Evolutionary conservation across 2,888 invertebrate species (phyloP).

Genomic region (Xanthia icteritia): DNA sequence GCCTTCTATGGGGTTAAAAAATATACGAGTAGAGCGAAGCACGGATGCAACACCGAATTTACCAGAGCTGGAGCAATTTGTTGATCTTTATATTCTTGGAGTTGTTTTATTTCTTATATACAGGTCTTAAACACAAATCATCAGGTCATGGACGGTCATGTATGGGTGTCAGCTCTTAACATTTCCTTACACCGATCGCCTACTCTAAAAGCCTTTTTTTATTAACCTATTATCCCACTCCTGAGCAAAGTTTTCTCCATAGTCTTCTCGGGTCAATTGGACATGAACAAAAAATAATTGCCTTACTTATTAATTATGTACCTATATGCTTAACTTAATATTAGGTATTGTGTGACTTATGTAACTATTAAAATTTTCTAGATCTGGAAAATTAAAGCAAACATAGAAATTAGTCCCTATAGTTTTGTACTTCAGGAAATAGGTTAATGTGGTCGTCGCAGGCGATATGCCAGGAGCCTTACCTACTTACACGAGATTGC

Average conservation of each 20-base stretch:
- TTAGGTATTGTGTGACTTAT: neutral
- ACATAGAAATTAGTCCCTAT: conserved; percentile 14
- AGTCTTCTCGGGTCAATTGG: neutral
- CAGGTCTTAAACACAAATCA: neutral
- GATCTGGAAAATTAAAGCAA: conserved; percentile 11
- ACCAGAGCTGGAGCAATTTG: neutral
- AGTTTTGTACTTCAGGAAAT: conserved; percentile 10
- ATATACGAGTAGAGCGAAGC: neutral
- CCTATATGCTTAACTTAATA: neutral
- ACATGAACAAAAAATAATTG: neutral
- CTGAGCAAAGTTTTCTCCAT: too few species aligned
- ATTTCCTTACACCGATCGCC: neutral
- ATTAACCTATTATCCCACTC: too few species aligned
- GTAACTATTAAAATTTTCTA: neutral
- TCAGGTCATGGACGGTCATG: too few species aligned
- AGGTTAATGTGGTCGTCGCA: conserved; percentile 36
- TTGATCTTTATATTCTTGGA: neutral
- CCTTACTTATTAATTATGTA: neutral
- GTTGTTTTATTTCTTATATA: neutral
- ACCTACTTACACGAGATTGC: conserved; percentile 13
- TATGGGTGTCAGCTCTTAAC: too few species aligned
- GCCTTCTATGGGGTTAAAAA: conserved; percentile 27
- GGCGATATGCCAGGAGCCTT: conserved; percentile 24
- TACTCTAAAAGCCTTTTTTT: too few species aligned
- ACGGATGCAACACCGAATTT: neutral